phyloP scores from a whole-genome alignment of 2,113 vertebrate species.

The Tympanuchus pallidicinctus region DNA sequence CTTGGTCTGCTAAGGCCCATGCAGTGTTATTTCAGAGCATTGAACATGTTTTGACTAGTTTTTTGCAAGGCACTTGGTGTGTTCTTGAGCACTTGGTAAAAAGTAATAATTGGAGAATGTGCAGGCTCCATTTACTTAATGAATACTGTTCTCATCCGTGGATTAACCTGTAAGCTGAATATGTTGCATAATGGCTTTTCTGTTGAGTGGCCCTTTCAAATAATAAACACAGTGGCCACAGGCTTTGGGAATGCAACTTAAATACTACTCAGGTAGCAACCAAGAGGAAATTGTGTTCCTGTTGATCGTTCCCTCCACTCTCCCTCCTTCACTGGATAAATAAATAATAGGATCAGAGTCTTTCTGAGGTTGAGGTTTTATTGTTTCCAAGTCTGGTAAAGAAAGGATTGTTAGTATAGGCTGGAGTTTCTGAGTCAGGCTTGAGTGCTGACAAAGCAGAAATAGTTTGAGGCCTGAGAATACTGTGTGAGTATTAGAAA shows the following conservation, averaged over 20 bases:
- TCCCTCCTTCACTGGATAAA: background rate
- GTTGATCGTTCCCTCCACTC: background rate
- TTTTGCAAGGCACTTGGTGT: conserved; percentile 20
- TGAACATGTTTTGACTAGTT: conserved; percentile 33
- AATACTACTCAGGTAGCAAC: background rate
- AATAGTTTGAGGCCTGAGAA: conserved; percentile 42
- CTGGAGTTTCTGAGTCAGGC: conserved; percentile 17
- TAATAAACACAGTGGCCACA: background rate
- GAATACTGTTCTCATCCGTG: background rate
- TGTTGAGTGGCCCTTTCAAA: background rate
- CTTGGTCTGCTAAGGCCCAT: background rate
- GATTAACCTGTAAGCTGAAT: background rate
- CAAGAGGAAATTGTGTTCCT: background rate
- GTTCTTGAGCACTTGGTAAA: background rate
- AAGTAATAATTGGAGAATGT: background rate
- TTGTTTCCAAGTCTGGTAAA: background rate
- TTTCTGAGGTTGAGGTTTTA: background rate
- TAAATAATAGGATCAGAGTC: background rate
- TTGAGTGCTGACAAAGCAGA: conserved; percentile 1
- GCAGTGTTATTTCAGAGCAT: conserved; percentile 13
- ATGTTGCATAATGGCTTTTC: conserved; percentile 12
- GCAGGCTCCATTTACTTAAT: conserved; percentile 4
- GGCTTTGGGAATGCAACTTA: background rate
- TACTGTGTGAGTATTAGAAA: conserved; percentile 37
- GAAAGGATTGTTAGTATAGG: background rate